Base-by-base conservation (phyloP, 92 coral and sea anemone species). In the Phenganax subtilis region DNA sequence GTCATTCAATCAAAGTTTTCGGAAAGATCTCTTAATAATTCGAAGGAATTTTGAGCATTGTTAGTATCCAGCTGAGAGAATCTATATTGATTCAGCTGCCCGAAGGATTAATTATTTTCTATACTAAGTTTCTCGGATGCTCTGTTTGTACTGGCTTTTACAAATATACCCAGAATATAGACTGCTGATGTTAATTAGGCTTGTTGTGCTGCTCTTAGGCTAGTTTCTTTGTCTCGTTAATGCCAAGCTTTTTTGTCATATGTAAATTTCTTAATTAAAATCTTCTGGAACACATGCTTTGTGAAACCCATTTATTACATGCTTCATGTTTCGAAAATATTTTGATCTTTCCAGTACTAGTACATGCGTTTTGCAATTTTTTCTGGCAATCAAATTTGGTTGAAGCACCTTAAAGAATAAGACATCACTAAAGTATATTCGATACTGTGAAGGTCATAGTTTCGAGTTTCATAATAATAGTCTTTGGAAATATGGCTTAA, bases 51-150 rank as follows among this genome's bases (percentile, higher is more conserved):
- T 53, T 53, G 11, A 6, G 54, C 73, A 68, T 68, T 68, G 6
- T 28, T 68, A 10, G 73, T n/a, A 68, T 30, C 54, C 54, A 30
- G 54, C 73, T 68, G 73, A 68, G 73, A 37, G 47, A 68, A 12
- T 0, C 16, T 6, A 68, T 68, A 68, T 68, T 68, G 73, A 68
- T 68, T 68, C 73, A 68, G 54, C 73, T 68, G 73, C 30, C 53
- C 29, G 5, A 68, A 68, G 73, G 6, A 68, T 68, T 5, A 68
- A 30, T 28, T 68, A 30, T 30, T 68, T 68, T 68, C 54, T 68
- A 30, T 68, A 16, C 30, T 12, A 10, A 68, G 73, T 68, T 68
- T 68, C 73, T 68, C 31, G 29, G 73, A 68, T 68, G 54, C 54
- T 10, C 73, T 28, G 47, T 68, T 68, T 29, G 29, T 30, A 68